Conservation (phyloP, 2,113 vertebrate species). For the Heterocephalus glaber region DNA sequence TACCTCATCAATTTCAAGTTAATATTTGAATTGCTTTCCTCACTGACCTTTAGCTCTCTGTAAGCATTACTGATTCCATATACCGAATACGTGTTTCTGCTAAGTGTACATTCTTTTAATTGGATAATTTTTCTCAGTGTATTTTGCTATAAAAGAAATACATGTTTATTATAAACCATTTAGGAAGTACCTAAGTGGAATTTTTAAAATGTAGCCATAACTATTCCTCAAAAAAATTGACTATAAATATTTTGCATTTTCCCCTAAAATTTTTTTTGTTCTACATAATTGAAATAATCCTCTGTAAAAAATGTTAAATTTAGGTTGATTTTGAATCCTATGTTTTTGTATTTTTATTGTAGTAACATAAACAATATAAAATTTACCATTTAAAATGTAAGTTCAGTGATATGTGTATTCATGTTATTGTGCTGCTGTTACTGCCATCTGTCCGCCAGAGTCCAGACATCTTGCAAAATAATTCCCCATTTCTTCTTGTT, state of each 20-base stretch:
- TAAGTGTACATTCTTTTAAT: neutral
- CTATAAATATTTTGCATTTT: constrained; percentile 9
- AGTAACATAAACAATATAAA: neutral
- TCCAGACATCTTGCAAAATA: neutral
- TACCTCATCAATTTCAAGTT: constrained; percentile 46
- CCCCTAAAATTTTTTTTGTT: neutral
- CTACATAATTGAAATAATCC: neutral
- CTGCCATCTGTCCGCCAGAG: neutral
- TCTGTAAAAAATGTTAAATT: neutral
- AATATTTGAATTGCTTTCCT: neutral
- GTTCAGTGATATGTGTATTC: neutral
- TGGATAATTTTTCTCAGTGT: constrained; percentile 19
- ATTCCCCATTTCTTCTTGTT: neutral
- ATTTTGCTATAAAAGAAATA: constrained; percentile 9
- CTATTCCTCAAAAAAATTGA: neutral
- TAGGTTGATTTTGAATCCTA: neutral
- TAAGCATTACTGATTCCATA: neutral
- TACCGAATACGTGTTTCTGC: neutral
- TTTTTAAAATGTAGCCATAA: neutral
- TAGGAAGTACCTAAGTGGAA: neutral
- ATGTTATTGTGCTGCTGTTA: neutral
- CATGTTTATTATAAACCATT: neutral
- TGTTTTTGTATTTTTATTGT: neutral
- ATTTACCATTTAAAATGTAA: neutral
- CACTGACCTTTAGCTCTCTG: constrained; percentile 6